Evolutionary conservation across 92 coral and sea anemone species (phyloP).

Genomic region (Ricordea florida): DNA sequence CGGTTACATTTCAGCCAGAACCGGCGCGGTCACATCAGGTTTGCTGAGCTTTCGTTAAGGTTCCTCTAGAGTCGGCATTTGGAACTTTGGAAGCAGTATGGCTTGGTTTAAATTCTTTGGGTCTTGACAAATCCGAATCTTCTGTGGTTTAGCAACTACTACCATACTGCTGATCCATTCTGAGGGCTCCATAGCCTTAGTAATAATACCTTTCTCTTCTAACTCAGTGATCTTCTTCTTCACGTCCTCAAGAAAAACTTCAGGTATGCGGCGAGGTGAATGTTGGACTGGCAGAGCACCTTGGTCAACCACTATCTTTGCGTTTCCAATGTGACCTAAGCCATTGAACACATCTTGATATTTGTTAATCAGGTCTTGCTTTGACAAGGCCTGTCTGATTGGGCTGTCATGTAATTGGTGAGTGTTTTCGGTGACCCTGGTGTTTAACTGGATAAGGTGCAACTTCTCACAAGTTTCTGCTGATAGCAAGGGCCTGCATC

Average conservation of each 20-base stretch:
- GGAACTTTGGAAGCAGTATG: slow-evolving; percentile 38
- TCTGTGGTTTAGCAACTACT: slow-evolving; percentile 37
- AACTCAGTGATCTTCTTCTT: neutral
- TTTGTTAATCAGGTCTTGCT: neutral
- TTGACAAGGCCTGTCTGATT: neutral
- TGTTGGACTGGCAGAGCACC: slow-evolving; percentile 18
- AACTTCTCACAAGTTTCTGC: slow-evolving; percentile 44
- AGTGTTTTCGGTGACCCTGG: neutral
- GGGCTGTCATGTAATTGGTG: neutral
- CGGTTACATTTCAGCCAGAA: too few species aligned
- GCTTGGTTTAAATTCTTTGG: slow-evolving; percentile 47
- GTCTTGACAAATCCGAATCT: slow-evolving; percentile 49
- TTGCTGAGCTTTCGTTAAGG: slow-evolving; percentile 36
- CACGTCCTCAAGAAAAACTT: neutral
- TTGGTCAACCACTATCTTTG: slow-evolving; percentile 21
- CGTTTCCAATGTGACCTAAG: slow-evolving; percentile 45
- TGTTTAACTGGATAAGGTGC: slow-evolving; percentile 2
- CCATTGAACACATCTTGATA: slow-evolving; percentile 54
- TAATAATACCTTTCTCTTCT: slow-evolving; percentile 3
- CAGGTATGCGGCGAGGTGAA: slow-evolving; percentile 34
- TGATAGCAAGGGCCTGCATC: slow-evolving; percentile 28
- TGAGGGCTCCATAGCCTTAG: slow-evolving; percentile 32
- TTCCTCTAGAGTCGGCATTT: slow-evolving; percentile 50
- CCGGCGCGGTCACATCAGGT: too few species aligned
- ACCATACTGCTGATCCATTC: slow-evolving; percentile 56